These are phyloP conservation scores for Peribatodes rhomboidaria DNA, from an alignment of 2,888 invertebrate species.

Conservation along the genomic window DNA sequence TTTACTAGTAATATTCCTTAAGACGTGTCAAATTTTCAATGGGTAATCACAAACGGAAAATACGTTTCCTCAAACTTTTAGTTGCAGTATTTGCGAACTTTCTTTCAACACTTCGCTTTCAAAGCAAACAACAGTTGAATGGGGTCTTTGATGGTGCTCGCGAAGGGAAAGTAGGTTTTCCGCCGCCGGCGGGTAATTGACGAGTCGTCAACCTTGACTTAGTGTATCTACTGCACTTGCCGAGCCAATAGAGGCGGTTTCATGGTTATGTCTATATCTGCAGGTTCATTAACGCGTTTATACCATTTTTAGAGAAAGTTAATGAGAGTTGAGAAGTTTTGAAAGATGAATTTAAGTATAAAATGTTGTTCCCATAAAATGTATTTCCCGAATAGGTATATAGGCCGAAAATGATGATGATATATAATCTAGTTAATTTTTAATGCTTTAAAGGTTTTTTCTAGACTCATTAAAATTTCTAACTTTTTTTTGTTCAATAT, in stretches of 20 bases:
- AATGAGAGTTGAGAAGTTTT: conserved; percentile 10
- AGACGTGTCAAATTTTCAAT: too few species aligned
- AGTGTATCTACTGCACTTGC: conserved; percentile 26
- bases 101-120: conserved; percentile 16
- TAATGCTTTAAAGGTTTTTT: too few species aligned
- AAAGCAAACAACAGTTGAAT: conserved; percentile 27
- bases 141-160: conserved; percentile 30
- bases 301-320: conserved; percentile 8
- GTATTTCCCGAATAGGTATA: too few species aligned
- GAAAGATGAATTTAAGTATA: neutral
- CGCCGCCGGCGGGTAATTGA: conserved; percentile 21
- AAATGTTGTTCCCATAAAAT: neutral
- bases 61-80: neutral
- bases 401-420: too few species aligned
- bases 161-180: conserved; percentile 42
- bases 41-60: conserved; percentile 3
- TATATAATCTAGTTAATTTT: too few species aligned
- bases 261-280: conserved; percentile 24
- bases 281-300: conserved; percentile 13
- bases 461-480: too few species aligned
- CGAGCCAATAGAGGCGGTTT: conserved; percentile 11
- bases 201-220: conserved; percentile 25
- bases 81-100: conserved; percentile 14
- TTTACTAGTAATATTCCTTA: too few species aligned
- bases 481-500: too few species aligned